phyloP scores from a whole-genome alignment of 2,113 vertebrate genomes.

The Pachypanchax playfairii region DNA sequence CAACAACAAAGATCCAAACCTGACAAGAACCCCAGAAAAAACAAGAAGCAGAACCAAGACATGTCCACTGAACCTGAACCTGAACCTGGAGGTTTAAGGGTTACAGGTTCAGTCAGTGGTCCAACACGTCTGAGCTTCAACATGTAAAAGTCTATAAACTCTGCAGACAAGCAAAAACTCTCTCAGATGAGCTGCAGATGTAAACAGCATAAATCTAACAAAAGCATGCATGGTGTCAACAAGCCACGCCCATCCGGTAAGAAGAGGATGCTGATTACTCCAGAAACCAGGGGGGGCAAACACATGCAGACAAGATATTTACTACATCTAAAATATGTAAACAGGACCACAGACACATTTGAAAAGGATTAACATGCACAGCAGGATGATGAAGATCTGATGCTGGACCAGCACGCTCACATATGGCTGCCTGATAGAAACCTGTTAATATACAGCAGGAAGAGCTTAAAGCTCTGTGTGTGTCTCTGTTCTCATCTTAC shows the following conservation, averaged over 20 bases:
- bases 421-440: conserved; percentile 3
- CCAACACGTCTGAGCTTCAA: too few species aligned
- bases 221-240: conserved; percentile 7
- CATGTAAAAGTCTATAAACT: conserved; percentile 16
- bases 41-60: too few species aligned
- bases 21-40: too few species aligned
- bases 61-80: too few species aligned
- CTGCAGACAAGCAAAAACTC: conserved; percentile 44
- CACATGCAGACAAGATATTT: conserved; percentile 19
- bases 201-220: conserved; percentile 32
- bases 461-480: background rate
- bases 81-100: too few species aligned
- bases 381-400: background rate
- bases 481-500: background rate
- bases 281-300: background rate
- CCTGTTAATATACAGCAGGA: background rate
- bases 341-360: conserved; percentile 21
- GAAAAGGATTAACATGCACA: conserved; percentile 11
- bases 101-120: too few species aligned
- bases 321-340: conserved; percentile 28
- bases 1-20: too few species aligned
- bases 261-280: conserved; percentile 9
- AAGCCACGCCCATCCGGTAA: conserved; percentile 10
- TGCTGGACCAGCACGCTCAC: conserved; percentile 10
- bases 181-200: conserved; percentile 79